These are phyloP conservation scores for Morus bassanus DNA, from an alignment of 2,797 vertebrate species.

Conservation along the genomic window DNA sequence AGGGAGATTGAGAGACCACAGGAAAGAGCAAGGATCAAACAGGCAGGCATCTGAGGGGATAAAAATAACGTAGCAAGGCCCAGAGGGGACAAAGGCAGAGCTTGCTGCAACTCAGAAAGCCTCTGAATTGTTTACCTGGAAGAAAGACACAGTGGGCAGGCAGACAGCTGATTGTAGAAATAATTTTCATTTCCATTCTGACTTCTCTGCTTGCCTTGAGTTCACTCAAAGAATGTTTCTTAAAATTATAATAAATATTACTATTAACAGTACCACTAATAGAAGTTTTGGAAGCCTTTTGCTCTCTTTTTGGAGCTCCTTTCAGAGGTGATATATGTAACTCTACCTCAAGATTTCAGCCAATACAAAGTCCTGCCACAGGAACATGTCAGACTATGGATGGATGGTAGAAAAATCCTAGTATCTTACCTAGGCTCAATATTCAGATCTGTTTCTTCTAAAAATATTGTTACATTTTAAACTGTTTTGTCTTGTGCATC, in stretches of 20 bases:
- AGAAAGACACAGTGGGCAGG: not conserved
- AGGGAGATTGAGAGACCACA: not conserved
- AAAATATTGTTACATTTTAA: not conserved
- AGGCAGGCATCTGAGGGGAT: not conserved
- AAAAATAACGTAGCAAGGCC: not conserved
- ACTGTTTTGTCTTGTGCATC: not conserved
- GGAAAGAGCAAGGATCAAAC: conserved; percentile 13
- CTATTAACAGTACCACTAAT: not conserved
- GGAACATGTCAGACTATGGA: not conserved
- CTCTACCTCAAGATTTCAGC: not conserved
- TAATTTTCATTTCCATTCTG: not conserved
- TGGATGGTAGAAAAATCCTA: not conserved
- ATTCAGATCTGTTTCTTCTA: not conserved
- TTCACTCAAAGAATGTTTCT: not conserved
- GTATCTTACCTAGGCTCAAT: not conserved
- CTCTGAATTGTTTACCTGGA: not conserved
- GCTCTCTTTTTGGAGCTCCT: not conserved
- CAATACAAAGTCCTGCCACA: not conserved
- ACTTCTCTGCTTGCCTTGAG: not conserved
- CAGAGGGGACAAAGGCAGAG: not conserved
- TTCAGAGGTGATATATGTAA: not conserved
- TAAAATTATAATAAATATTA: not conserved
- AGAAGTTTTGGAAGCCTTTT: not conserved
- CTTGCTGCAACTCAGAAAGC: not conserved
- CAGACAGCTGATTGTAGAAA: not conserved